Evolutionary conservation across 2,797 vertebrate genomes (phyloP), one percentile per base, ranked within the genome.

Genomic region (Chanos chanos): DNA sequence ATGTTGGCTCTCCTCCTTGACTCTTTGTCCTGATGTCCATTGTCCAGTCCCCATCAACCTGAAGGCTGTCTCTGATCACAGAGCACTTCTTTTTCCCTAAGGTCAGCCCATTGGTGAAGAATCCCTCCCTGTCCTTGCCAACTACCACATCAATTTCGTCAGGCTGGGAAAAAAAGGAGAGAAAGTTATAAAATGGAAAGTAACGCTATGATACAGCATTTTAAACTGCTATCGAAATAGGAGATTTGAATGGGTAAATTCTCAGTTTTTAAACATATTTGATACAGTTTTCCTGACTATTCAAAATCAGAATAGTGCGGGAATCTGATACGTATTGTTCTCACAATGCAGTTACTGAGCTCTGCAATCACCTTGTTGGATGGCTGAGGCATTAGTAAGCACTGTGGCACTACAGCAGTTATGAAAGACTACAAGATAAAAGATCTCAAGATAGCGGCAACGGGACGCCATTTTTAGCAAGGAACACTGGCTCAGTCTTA

Each of bases 1-100:
- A 94, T 1, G 92, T 94, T 1, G 92, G 90, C 85, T 94, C 92
- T 36, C 92, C 92, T 43, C 90, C 89, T 86, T 92, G 89, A 79
- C 92, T 94, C 89, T 94, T 94, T 77, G 92, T 94, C 88, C 92
- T 87, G 87, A 94, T 92, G 81, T 94, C 92, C 92, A 94, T 94
- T 66, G 92, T 93, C 88, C 89, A 92, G 81, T 94, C 92, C 1
- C 90, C 90, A 7, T 94, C 92, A 0, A 90, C 50, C 2, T 81
- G 88, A 70, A 94, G 89, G 77, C 90, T 92, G 85, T 94, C 92
- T 89, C 92, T 91, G 87, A 94, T 94, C 84, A 94, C 92, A 56
- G 92, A 94, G 84, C 92, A 94, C 87, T 94, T 94, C 90, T 92
- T 93, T 39, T 89, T 89, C 66, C 92, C 92, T 79, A 94, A 85